Conservation (phyloP, 1,140 invertebrate species). For the Philaenus spumarius region DNA sequence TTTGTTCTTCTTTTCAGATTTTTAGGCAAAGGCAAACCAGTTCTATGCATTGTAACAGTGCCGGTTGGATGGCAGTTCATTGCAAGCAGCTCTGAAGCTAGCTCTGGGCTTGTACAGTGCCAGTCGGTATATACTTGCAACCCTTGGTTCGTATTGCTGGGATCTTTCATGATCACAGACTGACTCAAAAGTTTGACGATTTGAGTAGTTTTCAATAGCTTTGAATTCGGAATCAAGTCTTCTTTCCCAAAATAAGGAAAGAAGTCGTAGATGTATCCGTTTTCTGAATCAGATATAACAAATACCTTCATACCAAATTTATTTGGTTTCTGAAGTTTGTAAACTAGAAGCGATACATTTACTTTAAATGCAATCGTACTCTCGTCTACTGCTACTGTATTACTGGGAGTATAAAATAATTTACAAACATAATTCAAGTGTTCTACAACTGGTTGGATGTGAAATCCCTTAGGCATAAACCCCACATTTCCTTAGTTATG, state of each 20-base stretch:
- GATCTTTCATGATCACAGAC: not conserved
- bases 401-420: not conserved
- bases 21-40: not conserved
- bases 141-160: not conserved
- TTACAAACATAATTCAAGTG: not conserved
- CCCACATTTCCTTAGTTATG: not conserved
- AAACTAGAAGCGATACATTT: not conserved
- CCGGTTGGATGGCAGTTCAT: not conserved
- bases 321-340: not conserved
- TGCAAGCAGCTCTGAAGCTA: not conserved
- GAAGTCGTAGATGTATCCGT: slow-evolving; percentile 8
- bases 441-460: not conserved
- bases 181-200: not conserved
- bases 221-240: not conserved
- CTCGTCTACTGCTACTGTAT: not conserved
- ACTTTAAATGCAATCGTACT: not conserved
- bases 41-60: not conserved
- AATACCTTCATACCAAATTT: slow-evolving; percentile 9
- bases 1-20: not conserved
- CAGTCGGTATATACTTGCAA: not conserved
- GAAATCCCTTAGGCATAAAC: not conserved
- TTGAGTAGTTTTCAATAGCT: slow-evolving; percentile 8
- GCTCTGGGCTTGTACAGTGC: slow-evolving; percentile 6
- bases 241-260: not conserved
- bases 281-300: not conserved